Evolutionary conservation across 2,113 vertebrate genomes (phyloP).

Genomic region (Forbesichthys agassizii): DNA sequence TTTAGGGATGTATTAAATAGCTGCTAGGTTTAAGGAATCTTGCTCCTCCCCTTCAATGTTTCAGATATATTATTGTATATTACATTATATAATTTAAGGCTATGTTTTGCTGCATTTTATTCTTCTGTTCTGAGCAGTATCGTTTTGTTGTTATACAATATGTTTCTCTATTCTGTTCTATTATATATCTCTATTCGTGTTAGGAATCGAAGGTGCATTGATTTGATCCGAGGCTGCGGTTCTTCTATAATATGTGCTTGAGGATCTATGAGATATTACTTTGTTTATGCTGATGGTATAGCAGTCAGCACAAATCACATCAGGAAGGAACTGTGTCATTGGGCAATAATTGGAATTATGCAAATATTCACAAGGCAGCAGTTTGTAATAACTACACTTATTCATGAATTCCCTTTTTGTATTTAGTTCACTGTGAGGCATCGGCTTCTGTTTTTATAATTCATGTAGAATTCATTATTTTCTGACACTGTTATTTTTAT

Average conservation of each 20-base stretch:
- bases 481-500: constrained; percentile 56
- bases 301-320: constrained; percentile 73
- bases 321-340: constrained; percentile 71
- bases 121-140: no score
- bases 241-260: constrained; percentile 42
- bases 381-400: constrained; percentile 64
- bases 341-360: constrained; percentile 75
- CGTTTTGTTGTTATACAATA: no score
- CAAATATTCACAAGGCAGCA: constrained; percentile 65
- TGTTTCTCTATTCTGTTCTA: constrained; percentile 5
- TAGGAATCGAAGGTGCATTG: not conserved
- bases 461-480: constrained; percentile 60
- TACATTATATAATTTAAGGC: no score
- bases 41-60: no score
- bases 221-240: constrained; percentile 28
- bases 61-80: no score
- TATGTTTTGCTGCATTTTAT: no score
- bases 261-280: constrained; percentile 50
- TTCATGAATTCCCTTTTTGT: constrained; percentile 66
- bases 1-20: no score
- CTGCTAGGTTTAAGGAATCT: no score
- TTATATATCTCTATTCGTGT: not conserved
- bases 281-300: constrained; percentile 74
- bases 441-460: constrained; percentile 42
- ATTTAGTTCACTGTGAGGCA: constrained; percentile 55